Conservation (phyloP, 2,888 invertebrate species). For the Phyllotreta cruciferae region DNA sequence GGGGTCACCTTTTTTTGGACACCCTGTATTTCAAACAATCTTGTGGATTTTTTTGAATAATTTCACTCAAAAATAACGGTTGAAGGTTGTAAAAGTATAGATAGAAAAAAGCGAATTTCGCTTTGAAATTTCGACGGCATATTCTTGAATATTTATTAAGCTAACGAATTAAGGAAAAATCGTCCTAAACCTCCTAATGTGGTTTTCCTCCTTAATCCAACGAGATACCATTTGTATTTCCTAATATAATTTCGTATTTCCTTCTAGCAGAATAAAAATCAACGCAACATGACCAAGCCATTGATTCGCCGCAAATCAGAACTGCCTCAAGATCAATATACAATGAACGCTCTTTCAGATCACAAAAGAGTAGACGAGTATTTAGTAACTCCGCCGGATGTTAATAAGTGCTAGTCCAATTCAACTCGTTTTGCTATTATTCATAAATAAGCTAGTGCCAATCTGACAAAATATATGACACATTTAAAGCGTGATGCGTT, state of each 20-base stretch:
- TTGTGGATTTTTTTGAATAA: too few relatives aligned
- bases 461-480: constrained; percentile 38
- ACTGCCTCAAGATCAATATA: constrained; percentile 91
- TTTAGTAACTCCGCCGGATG: constrained; percentile 84
- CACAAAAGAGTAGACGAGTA: constrained; percentile 93
- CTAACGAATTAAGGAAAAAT: too few relatives aligned
- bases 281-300: constrained; percentile 82
- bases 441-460: constrained; percentile 56
- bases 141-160: too few relatives aligned
- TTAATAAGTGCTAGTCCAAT: constrained; percentile 82
- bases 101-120: too few relatives aligned
- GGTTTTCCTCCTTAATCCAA: background rate
- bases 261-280: constrained; percentile 65
- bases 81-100: too few relatives aligned
- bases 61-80: too few relatives aligned
- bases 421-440: constrained; percentile 34
- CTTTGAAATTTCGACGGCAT: too few relatives aligned
- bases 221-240: too few relatives aligned
- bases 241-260: background rate
- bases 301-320: constrained; percentile 94
- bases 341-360: constrained; percentile 88
- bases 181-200: too few relatives aligned
- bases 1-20: too few relatives aligned
- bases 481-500: constrained; percentile 2
- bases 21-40: too few relatives aligned